Evolutionary conservation across 2,797 vertebrate species (phyloP), one percentile per base, ranked within the genome.

Genomic region (Hyperoplus immaculatus): DNA sequence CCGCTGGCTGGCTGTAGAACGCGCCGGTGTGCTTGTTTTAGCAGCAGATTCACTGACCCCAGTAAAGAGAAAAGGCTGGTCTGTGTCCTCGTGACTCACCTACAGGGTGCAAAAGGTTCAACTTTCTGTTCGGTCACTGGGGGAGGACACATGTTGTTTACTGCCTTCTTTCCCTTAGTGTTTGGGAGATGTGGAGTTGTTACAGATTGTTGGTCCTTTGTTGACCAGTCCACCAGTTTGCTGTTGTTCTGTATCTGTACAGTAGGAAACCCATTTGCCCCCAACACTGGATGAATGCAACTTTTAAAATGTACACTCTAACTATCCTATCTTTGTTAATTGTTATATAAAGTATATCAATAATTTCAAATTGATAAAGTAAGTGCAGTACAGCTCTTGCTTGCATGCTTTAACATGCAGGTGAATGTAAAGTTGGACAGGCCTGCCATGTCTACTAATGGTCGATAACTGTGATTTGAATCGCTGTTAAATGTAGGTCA

Each of bases 71-170:
- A 69, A 81, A 29, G 29, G 50, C 61, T 71, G 69, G 62, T 56
- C 57, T 16, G 11, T 29, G 29, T 29, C 59, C 39, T 70, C 11
- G 56, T 81, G 80, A 83, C 72, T 84, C 81, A 81, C n/a, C 72
- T 49, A 9, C 53, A 29, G 21, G 11, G 64, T 70, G 69, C 50
- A 69, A 21, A 29, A 67, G n/a, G 76, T 77, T 84, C 57, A 65
- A 56, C 73, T 55, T 29, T 69, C 67, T 59, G 66, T 81, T 81
- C 63, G 69, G 46, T 21, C n/a, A 42, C 50, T 41, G 15, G 36
- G 41, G 46, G 43, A 62, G 46, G 39, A 80, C 68, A 77, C 59
- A 43, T 36, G 42, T 62, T 51, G 57, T 78, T 70, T 38, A 14
- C 41, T 70, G 43, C 46, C 8, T 61, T 67, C 60, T 41, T 38